phyloP scores from a whole-genome alignment of 2,888 invertebrate genomes.

The Cecidostiba fungosa region DNA sequence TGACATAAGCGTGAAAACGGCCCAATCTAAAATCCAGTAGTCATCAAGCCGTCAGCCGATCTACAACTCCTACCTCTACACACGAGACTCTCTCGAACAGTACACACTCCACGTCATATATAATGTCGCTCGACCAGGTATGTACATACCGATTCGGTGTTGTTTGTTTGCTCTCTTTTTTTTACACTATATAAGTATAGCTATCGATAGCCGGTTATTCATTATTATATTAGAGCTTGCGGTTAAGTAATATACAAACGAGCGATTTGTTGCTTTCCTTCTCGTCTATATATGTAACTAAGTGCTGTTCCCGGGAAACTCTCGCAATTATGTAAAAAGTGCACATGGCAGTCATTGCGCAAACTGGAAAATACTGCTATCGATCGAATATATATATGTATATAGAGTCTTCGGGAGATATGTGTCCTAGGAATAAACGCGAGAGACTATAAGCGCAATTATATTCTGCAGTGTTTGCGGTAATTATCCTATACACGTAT shows the following conservation, averaged over 20 bases:
- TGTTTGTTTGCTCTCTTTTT: neutral
- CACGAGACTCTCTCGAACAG: neutral
- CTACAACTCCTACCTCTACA: slow-evolving; percentile 1
- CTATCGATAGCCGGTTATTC: neutral
- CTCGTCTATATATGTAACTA: neutral
- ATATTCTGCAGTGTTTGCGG: neutral
- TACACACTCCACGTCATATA: neutral
- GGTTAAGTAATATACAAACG: too few species aligned
- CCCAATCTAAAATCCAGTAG: slow-evolving; percentile 57
- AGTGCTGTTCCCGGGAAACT: neutral
- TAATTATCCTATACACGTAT: neutral
- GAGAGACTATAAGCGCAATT: neutral
- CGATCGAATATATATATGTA: neutral
- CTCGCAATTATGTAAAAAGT: neutral
- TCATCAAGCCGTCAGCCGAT: slow-evolving; percentile 46
- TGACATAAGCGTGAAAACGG: slow-evolving; percentile 44
- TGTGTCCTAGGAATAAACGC: neutral
- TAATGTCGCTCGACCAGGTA: slow-evolving; percentile 61
- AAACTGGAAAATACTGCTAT: neutral
- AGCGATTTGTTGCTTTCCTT: too few species aligned
- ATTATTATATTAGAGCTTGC: too few species aligned
- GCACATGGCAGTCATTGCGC: neutral
- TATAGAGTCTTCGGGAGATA: neutral
- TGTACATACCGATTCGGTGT: neutral
- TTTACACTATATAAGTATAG: neutral